These are phyloP conservation scores for Habropoda laboriosa DNA, from an alignment of 1,140 invertebrate species.

Conservation along the genomic window DNA sequence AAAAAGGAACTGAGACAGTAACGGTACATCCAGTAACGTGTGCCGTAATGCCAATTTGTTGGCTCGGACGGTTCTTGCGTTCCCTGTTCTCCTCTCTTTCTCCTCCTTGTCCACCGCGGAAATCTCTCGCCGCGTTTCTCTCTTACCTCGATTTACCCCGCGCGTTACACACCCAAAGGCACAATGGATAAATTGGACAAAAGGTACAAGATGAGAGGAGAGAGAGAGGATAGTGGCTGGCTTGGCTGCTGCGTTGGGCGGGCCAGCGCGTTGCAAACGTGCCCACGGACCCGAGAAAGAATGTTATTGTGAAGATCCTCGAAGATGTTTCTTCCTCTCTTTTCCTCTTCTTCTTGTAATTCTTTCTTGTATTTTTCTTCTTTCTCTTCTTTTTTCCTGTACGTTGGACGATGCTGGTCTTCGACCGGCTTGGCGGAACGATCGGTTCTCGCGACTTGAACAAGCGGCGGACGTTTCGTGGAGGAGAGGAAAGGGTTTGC, in stretches of 20 bases:
- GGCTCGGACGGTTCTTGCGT: conserved; percentile 37
- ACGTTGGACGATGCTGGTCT: background rate
- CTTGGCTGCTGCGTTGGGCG: conserved; percentile 3
- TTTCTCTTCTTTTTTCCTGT: background rate
- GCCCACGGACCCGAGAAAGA: conserved; percentile 25
- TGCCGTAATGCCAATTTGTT: conserved; percentile 64
- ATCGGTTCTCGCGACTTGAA: background rate
- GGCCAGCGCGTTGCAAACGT: conserved; percentile 13
- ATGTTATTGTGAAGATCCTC: conserved; percentile 53
- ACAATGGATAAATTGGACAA: conserved; percentile 60
- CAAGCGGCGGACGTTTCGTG: background rate
- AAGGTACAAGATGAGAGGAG: conserved; percentile 30
- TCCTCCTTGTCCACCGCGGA: background rate
- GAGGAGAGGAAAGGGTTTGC: background rate
- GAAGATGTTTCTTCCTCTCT: conserved; percentile 27
- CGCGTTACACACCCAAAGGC: conserved; percentile 28
- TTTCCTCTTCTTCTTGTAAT: conserved; percentile 17
- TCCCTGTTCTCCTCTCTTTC: background rate
- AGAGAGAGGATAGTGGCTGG: background rate
- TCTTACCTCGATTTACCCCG: conserved; percentile 36
- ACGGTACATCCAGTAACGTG: conserved; percentile 56
- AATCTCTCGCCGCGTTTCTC: background rate
- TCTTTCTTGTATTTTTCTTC: too few relatives aligned
- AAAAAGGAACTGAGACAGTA: conserved; percentile 59
- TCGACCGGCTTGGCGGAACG: background rate